Evolutionary conservation across 2,113 vertebrate species (phyloP), one percentile per base, ranked within the genome.

Genomic region (Hemicordylus capensis): DNA sequence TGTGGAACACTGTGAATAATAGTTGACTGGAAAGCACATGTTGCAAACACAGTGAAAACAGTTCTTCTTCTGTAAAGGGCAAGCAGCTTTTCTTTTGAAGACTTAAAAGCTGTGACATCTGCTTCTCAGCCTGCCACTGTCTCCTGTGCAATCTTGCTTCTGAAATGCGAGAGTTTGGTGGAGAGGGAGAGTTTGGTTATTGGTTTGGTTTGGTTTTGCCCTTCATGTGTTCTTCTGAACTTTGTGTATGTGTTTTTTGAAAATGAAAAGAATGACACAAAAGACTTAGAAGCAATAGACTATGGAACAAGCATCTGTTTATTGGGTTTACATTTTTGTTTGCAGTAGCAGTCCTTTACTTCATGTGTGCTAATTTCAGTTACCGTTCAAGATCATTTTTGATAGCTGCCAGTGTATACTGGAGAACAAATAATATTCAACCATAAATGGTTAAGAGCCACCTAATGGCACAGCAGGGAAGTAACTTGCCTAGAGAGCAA

Each of bases 101-200:
- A 89, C 81, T 78, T 91, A 83, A 92, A 93, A 91, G 87, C 80
- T 84, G 42, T 69, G 90, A 86, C 88, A 89, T 92, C 80, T 90
- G 90, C 80, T 72, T 76, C 85, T 91, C 89, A 88, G 88, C 85
- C 84, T 72, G 84, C 46, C 48, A 1, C 86, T 81, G 76, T 87
- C 88, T 87, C 83, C 79, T 56, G 42, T 46, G 8, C 69, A 46
- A 42, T 34, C 39, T 74, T 19, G 54, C 69, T 83, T 83, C 39
- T 61, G 56, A 74, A 54, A 74, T 85, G 61, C 66, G 48, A 15
- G 31, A 28, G 31, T 15, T 34, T 34, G 3, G 56, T 11, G 51
- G 20, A 26, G 66, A 20, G 8, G 42, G 28, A 10, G 12, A 22
- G 59, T 2, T 10, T 34, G 39, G 3, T 20, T 69, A 70, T 78